These are phyloP conservation scores for Diachasma alloeum DNA, from an alignment of 1,140 invertebrate genomes.

Conservation along the genomic window DNA sequence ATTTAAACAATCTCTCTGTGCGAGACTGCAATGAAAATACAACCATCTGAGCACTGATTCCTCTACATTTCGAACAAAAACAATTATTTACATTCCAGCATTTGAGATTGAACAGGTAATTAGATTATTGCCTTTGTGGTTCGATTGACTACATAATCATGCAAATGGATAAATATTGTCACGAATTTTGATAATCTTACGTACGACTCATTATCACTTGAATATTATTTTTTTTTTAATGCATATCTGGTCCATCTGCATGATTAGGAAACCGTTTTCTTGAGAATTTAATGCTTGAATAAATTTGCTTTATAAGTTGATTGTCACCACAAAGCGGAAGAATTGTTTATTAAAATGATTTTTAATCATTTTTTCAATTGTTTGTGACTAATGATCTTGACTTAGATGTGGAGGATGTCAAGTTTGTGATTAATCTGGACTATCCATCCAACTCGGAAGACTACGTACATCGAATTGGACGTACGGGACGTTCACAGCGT, in stretches of 20 bases:
- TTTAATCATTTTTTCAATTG: constrained; percentile 30
- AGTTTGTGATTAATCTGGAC: constrained; percentile 93
- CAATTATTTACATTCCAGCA: constrained; percentile 64
- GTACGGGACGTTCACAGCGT: constrained; percentile 83
- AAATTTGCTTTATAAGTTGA: constrained; percentile 55
- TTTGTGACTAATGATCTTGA: constrained; percentile 39
- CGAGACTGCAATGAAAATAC: constrained; percentile 58
- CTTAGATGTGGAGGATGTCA: constrained; percentile 89
- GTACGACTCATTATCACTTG: too few relatives aligned
- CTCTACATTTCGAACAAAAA: constrained; percentile 61
- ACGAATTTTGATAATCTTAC: too few relatives aligned
- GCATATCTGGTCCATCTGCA: constrained; percentile 38
- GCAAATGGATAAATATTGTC: constrained; percentile 40
- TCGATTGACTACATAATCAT: constrained; percentile 43
- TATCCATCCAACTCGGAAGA: constrained; percentile 91
- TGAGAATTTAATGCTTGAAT: constrained; percentile 15
- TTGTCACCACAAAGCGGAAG: constrained; percentile 57
- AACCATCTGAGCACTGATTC: constrained; percentile 67
- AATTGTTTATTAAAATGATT: constrained; percentile 35
- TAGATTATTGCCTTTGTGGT: constrained; percentile 62
- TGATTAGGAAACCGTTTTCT: constrained; percentile 16
- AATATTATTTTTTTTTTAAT: neutral
- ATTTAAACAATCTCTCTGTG: constrained; percentile 37
- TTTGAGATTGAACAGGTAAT: constrained; percentile 59
- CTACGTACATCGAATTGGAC: constrained; percentile 91